phyloP scores from a whole-genome alignment of 2,888 invertebrate genomes.

The Rhodophaea formosa region DNA sequence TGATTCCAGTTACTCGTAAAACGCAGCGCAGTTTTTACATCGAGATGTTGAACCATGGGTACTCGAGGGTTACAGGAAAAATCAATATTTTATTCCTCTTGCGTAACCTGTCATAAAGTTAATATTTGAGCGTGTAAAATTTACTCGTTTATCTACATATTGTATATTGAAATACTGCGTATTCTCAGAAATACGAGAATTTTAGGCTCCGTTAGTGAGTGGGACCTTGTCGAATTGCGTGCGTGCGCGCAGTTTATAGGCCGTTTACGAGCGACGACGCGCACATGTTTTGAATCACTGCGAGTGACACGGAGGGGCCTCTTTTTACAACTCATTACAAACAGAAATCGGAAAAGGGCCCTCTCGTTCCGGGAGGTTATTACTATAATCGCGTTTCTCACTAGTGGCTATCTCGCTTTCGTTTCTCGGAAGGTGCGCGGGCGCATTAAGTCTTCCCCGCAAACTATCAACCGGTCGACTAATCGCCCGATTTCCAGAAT shows the following conservation, averaged over 20 bases:
- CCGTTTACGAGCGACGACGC: constrained; percentile 5
- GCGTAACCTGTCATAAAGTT: not conserved
- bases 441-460: constrained; percentile 59
- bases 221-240: constrained; percentile 10
- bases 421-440: constrained; percentile 70
- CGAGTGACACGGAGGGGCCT: not conserved
- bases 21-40: not conserved
- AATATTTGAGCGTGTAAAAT: not conserved
- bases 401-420: constrained; percentile 73
- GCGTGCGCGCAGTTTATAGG: constrained; percentile 8
- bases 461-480: constrained; percentile 70
- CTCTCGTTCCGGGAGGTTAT: constrained; percentile 70
- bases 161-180: not conserved
- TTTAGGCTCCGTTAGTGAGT: not conserved
- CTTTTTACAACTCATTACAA: constrained; percentile 3
- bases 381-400: constrained; percentile 76
- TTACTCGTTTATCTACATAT: not conserved
- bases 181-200: not conserved
- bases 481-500: constrained; percentile 73
- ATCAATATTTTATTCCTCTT: not conserved
- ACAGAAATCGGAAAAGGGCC: constrained; percentile 61
- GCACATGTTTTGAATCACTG: constrained; percentile 8
- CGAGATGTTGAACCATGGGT: not conserved
- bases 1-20: constrained; percentile 7
- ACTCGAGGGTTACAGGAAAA: not conserved